These are phyloP conservation scores for Nothocercus julius DNA, from an alignment of 2,113 vertebrate genomes.

Conservation along the genomic window DNA sequence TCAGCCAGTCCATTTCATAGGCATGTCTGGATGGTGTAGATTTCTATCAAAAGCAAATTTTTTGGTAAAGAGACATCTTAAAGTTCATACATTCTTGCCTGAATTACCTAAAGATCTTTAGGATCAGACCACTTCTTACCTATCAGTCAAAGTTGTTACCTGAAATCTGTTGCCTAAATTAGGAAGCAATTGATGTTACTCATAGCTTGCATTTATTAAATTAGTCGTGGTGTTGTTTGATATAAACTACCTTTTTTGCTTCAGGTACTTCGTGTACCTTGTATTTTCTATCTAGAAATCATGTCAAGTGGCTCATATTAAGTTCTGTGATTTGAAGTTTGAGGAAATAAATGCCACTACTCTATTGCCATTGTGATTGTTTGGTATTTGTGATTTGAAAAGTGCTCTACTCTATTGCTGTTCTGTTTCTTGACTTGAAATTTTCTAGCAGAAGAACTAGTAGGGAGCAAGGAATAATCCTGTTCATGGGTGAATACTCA, in stretches of 20 bases:
- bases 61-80: not conserved
- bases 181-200: not conserved
- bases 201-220: not conserved
- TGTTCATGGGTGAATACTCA: constrained; percentile 5
- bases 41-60: not conserved
- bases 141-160: not conserved
- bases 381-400: not conserved
- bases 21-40: not conserved
- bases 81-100: not conserved
- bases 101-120: not conserved
- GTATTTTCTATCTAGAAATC: not conserved
- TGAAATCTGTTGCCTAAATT: not conserved
- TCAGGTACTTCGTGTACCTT: not conserved
- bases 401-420: not conserved
- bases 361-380: not conserved
- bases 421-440: not conserved
- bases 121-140: not conserved
- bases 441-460: constrained; percentile 19
- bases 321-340: not conserved
- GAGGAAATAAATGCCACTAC: not conserved
- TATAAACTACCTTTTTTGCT: not conserved
- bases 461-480: constrained; percentile 15
- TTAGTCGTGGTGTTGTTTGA: not conserved
- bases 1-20: not conserved
- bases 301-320: not conserved